phyloP scores from a whole-genome alignment of 2,797 vertebrate genomes.

The Adelosebastes latens region DNA sequence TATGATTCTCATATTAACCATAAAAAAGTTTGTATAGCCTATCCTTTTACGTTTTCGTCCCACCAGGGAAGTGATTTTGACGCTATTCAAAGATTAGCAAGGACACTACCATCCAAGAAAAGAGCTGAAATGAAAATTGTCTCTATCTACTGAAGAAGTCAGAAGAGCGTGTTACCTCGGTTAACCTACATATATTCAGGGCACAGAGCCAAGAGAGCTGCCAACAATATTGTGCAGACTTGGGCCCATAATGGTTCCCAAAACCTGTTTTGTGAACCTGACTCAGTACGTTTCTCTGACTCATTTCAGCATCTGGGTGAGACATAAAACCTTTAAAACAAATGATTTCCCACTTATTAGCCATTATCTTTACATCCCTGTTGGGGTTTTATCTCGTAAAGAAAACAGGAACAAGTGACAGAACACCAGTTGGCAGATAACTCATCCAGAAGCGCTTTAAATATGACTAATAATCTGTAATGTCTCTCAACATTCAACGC shows the following conservation, averaged over 20 bases:
- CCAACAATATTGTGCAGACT: background rate
- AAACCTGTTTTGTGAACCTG: background rate
- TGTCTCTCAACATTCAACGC: background rate
- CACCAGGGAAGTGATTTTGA: background rate
- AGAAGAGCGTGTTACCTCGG: too few species aligned
- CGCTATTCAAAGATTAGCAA: too few species aligned
- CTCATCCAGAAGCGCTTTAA: background rate
- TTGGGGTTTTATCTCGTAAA: background rate
- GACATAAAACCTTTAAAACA: background rate
- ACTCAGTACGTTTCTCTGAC: background rate
- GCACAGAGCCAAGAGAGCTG: background rate
- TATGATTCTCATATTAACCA: background rate
- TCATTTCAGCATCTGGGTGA: background rate
- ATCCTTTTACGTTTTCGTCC: background rate
- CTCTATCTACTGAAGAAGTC: too few species aligned
- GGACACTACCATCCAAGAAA: too few species aligned
- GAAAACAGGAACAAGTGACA: slow-evolving; percentile 26
- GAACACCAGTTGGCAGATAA: background rate
- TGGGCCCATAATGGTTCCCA: background rate
- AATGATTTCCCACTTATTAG: too few species aligned
- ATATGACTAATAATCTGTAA: background rate
- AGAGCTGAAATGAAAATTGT: too few species aligned
- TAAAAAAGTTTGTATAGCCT: background rate
- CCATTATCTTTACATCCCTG: background rate
- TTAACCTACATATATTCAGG: background rate